A percentile compares a stretch with the other conserved stretches of the same genome.
Conservation (phyloP, 2,888 invertebrate species). For the Cetonia aurata region DNA sequence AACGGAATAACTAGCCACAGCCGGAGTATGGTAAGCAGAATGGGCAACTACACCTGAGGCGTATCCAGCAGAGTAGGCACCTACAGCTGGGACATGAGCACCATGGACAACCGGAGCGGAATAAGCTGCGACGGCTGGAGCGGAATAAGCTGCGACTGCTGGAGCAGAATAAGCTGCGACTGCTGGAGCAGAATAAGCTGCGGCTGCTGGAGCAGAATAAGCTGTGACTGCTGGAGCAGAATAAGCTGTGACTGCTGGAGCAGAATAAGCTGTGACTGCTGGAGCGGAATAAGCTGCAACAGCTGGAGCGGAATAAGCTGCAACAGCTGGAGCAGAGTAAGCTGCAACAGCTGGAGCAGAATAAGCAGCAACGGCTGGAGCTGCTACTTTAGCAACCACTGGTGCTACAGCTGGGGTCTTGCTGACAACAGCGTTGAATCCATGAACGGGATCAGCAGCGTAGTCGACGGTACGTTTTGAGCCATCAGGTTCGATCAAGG, state of each 20-base stretch:
- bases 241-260: conserved; percentile 38
- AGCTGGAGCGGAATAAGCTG: conserved; percentile 62
- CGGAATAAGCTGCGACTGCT: conserved; percentile 35
- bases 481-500: conserved; percentile 72
- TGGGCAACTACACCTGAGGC: conserved; percentile 35
- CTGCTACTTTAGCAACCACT: conserved; percentile 60
- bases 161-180: conserved; percentile 35
- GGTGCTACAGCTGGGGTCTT: conserved; percentile 66
- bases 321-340: conserved; percentile 65
- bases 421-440: conserved; percentile 71
- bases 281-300: conserved; percentile 42
- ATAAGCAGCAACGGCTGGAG: conserved; percentile 47
- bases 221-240: conserved; percentile 42
- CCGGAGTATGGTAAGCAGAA: conserved; percentile 60
- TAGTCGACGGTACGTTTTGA: conserved; percentile 75
- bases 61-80: conserved; percentile 18
- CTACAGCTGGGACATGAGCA: conserved; percentile 59
- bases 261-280: conserved; percentile 33
- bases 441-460: conserved; percentile 68
- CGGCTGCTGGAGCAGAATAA: conserved; percentile 17
- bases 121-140: conserved; percentile 24
- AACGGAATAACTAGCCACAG: conserved; percentile 31
- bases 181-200: conserved; percentile 42
- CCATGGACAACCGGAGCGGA: conserved; percentile 43
- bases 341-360: conserved; percentile 57